These are phyloP conservation scores for Geotrupes spiniger DNA, from an alignment of 2,888 invertebrate species.

Conservation along the genomic window DNA sequence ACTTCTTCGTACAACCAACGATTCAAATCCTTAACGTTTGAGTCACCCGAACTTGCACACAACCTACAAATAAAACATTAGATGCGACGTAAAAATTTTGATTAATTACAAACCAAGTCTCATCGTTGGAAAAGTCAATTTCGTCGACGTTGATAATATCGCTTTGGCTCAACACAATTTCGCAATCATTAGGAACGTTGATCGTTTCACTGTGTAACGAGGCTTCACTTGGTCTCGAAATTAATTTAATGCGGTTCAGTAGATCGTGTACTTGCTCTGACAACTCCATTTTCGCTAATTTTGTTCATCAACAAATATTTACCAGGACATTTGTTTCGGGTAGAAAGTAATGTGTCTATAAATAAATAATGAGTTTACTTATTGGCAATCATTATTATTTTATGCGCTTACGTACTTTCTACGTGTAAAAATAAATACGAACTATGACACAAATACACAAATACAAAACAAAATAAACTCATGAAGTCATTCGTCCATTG, in stretches of 20 bases:
- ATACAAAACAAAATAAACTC: constrained; percentile 27
- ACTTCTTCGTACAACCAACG: constrained; percentile 32
- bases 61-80: constrained; percentile 23
- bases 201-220: constrained; percentile 11
- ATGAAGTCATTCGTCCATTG: constrained; percentile 34
- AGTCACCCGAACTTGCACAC: constrained; percentile 19
- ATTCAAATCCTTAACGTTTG: constrained; percentile 18
- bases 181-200: constrained; percentile 15
- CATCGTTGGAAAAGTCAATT: constrained; percentile 57
- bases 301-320: constrained; percentile 17
- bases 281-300: constrained; percentile 39
- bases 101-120: constrained; percentile 56
- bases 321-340: constrained; percentile 24
- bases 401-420: background rate
- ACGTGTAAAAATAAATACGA: constrained; percentile 24
- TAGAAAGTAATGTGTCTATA: constrained; percentile 19
- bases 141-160: constrained; percentile 59
- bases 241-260: constrained; percentile 28
- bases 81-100: too few species aligned
- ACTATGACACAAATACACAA: constrained; percentile 20
- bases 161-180: constrained; percentile 14
- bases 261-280: constrained; percentile 38
- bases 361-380: constrained; percentile 9
- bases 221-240: constrained; percentile 20
- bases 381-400: constrained; percentile 13